These are phyloP conservation scores for Tethya wilhelma DNA, from an alignment of 37 sponge, comb jelly and placozoan species.

Conservation along the genomic window DNA sequence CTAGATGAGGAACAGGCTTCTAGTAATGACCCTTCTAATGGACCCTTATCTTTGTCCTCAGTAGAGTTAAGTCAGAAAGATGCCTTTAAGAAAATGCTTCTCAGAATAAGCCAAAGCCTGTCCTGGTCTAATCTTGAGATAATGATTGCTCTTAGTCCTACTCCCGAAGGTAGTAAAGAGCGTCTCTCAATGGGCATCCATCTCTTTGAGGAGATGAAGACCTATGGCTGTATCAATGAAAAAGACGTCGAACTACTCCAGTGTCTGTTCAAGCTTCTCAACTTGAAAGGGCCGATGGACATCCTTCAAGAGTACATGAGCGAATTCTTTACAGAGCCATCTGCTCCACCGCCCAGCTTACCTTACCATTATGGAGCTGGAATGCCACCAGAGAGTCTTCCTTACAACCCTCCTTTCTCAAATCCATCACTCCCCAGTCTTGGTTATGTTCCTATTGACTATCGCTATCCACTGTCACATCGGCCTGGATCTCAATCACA, in stretches of 20 bases:
- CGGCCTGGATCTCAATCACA: no score
- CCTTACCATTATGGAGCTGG: no score
- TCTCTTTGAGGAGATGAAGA: slow-evolving; percentile 35
- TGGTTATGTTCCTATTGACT: no score
- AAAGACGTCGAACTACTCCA: slow-evolving; percentile 33
- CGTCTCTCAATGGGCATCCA: background rate
- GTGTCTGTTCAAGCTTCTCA: slow-evolving; percentile 16
- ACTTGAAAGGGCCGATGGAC: slow-evolving; percentile 10
- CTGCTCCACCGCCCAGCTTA: slow-evolving; percentile 5
- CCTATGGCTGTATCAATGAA: slow-evolving; percentile 34
- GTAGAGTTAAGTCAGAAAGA: slow-evolving; percentile 1
- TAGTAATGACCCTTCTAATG: background rate
- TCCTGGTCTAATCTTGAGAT: slow-evolving; percentile 5
- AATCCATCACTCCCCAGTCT: no score
- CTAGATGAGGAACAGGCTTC: background rate
- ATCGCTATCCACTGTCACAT: no score
- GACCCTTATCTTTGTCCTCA: background rate
- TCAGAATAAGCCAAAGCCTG: slow-evolving; percentile 8
- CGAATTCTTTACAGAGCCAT: background rate
- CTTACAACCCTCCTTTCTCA: no score
- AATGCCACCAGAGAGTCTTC: no score
- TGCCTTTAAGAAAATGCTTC: slow-evolving; percentile 2
- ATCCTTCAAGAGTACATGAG: slow-evolving; percentile 19
- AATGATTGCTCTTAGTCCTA: slow-evolving; percentile 24
- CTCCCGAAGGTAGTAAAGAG: slow-evolving; percentile 22